phyloP scores from a whole-genome alignment of 2,113 vertebrate genomes.

The Eublepharis macularius region DNA sequence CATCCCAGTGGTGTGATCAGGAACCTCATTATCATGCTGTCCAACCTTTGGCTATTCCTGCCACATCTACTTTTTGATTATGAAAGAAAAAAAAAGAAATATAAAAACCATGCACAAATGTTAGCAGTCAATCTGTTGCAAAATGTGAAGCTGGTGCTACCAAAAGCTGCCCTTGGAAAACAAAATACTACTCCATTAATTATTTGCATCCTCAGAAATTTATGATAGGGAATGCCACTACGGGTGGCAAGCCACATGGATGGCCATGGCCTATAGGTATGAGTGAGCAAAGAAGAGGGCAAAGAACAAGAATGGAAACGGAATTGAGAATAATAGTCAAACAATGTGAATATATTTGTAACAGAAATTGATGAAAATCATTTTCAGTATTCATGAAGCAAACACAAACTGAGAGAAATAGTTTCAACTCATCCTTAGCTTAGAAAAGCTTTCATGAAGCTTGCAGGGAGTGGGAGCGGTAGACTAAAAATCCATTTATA shows the following conservation, averaged over 20 bases:
- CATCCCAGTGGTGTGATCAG: conserved; percentile 36
- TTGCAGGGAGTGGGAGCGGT: too few relatives aligned
- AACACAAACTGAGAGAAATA: background rate
- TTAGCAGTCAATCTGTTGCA: background rate
- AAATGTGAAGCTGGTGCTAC: background rate
- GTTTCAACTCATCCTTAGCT: background rate
- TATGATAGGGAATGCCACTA: background rate
- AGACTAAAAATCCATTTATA: background rate
- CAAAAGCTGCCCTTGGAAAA: background rate
- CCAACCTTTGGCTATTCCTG: conserved; percentile 33
- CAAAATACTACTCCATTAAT: background rate
- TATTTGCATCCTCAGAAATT: background rate
- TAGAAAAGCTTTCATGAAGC: too few relatives aligned
- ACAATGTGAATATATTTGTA: background rate
- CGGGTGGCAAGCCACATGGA: background rate
- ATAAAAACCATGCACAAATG: conserved; percentile 4
- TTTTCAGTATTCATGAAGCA: background rate
- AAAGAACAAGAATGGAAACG: background rate
- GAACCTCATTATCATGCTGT: conserved; percentile 36
- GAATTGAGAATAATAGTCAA: background rate
- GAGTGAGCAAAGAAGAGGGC: background rate
- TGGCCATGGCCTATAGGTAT: background rate
- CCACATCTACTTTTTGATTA: conserved; percentile 23
- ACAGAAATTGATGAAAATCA: background rate
- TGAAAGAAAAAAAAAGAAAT: background rate